Evolutionary conservation across 1,140 invertebrate species (phyloP).

Genomic region (Drosophila nebulosa): DNA sequence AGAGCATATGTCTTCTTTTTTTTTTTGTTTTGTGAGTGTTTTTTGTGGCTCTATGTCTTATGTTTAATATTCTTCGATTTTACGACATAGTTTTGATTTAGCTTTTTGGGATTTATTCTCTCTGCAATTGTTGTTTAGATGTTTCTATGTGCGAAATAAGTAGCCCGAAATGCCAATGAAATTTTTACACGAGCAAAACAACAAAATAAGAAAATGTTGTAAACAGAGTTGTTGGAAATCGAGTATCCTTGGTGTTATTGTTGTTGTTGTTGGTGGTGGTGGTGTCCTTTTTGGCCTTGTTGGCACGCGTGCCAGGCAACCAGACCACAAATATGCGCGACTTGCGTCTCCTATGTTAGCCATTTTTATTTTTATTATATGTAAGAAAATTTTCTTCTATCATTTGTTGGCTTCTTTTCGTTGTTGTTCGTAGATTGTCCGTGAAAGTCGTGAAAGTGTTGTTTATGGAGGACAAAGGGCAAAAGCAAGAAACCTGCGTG

Average conservation of each 20-base stretch:
- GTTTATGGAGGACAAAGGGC: conserved; percentile 41
- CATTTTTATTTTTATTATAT: conserved; percentile 2
- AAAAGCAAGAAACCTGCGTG: conserved; percentile 29
- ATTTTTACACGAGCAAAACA: not conserved
- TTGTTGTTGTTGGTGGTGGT: conserved; percentile 14
- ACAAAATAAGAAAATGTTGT: not conserved
- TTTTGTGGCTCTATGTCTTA: not conserved
- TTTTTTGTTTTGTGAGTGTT: not conserved
- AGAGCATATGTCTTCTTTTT: too few relatives aligned
- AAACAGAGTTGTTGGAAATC: not conserved
- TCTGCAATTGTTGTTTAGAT: not conserved
- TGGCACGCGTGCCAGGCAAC: not conserved
- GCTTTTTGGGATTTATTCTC: not conserved
- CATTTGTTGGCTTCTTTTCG: not conserved
- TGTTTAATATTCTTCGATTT: not conserved
- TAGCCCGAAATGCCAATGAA: not conserved
- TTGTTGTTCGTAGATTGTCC: conserved; percentile 15
- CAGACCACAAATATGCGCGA: not conserved
- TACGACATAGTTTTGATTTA: not conserved
- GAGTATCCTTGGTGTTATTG: not conserved
- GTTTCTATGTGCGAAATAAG: not conserved
- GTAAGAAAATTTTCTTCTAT: not conserved
- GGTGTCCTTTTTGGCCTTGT: not conserved
- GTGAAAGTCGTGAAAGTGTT: conserved; percentile 56
- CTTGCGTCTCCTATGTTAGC: conserved; percentile 1